Evolutionary conservation across 30 jellyfish, hydroid and myxozoan genomes (phyloP).

Genomic region (Cassiopea xamachana): DNA sequence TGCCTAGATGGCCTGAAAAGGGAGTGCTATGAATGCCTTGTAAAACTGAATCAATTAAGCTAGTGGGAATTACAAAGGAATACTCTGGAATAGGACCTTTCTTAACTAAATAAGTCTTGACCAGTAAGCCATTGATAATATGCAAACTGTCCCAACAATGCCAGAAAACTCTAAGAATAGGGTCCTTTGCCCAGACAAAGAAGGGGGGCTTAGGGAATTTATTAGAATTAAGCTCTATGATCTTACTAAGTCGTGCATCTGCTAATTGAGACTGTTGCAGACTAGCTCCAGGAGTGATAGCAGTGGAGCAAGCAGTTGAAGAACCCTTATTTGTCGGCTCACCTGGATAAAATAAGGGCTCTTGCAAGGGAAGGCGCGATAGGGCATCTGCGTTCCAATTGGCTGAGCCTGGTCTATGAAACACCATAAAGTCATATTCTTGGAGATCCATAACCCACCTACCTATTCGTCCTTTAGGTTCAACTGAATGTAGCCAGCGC

Average conservation of each 20-base stretch:
- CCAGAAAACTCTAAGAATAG: constrained; percentile 48
- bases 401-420: constrained; percentile 49
- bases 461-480: constrained; percentile 66
- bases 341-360: neutral
- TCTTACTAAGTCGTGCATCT: constrained; percentile 7
- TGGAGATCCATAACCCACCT: constrained; percentile 78
- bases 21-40: constrained; percentile 35
- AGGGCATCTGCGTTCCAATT: constrained; percentile 77
- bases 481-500: constrained; percentile 74
- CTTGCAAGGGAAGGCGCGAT: constrained; percentile 44
- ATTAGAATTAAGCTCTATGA: constrained; percentile 11
- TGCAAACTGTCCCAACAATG: constrained; percentile 41
- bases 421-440: constrained; percentile 33
- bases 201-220: constrained; percentile 39
- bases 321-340: neutral
- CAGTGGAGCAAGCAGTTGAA: constrained; percentile 7
- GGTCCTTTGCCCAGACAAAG: constrained; percentile 45
- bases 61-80: constrained; percentile 30
- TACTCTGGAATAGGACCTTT: constrained; percentile 5
- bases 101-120: neutral
- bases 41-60: constrained; percentile 11
- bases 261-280: constrained; percentile 20
- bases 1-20: constrained; percentile 19
- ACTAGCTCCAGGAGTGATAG: constrained; percentile 15
- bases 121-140: constrained; percentile 48